phyloP scores from a whole-genome alignment of 2,888 invertebrate genomes.

The Eupithecia centaureata region DNA sequence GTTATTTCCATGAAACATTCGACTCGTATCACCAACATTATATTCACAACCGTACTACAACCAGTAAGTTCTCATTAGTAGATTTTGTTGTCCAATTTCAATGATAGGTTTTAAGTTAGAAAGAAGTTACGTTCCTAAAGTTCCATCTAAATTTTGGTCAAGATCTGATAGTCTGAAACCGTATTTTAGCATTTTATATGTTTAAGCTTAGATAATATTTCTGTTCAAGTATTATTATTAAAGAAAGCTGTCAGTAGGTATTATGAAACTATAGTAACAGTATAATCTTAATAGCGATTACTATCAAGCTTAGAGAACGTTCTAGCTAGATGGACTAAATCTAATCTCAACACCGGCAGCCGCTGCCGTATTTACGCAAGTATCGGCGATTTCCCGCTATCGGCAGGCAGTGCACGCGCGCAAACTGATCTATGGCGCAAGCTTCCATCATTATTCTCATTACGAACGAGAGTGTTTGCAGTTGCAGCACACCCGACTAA shows the following conservation, averaged over 20 bases:
- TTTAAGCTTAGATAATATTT: neutral
- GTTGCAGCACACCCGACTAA: conserved; percentile 61
- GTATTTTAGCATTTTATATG: neutral
- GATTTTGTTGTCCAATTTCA: neutral
- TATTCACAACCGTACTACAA: conserved; percentile 11
- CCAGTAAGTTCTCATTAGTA: neutral
- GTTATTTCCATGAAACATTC: conserved; percentile 67
- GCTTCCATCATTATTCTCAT: conserved; percentile 79
- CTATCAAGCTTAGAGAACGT: conserved; percentile 45
- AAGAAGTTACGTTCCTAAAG: neutral
- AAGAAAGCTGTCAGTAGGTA: conserved; percentile 19
- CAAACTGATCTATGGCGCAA: conserved; percentile 69
- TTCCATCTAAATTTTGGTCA: neutral
- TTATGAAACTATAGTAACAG: conserved; percentile 37
- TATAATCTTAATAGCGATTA: conserved; percentile 48
- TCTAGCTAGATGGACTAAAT: conserved; percentile 54
- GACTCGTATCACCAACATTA: conserved; percentile 40
- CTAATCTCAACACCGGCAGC: conserved; percentile 56
- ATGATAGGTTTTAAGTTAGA: neutral
- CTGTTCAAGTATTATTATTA: conserved; percentile 21
- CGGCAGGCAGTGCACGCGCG: conserved; percentile 71
- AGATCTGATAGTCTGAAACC: neutral
- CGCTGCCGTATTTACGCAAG: conserved; percentile 79
- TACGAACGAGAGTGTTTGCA: conserved; percentile 66
- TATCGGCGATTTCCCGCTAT: conserved; percentile 72